These are phyloP conservation scores for Epinotia bilunana DNA, from an alignment of 2,888 invertebrate species.

Conservation along the genomic window DNA sequence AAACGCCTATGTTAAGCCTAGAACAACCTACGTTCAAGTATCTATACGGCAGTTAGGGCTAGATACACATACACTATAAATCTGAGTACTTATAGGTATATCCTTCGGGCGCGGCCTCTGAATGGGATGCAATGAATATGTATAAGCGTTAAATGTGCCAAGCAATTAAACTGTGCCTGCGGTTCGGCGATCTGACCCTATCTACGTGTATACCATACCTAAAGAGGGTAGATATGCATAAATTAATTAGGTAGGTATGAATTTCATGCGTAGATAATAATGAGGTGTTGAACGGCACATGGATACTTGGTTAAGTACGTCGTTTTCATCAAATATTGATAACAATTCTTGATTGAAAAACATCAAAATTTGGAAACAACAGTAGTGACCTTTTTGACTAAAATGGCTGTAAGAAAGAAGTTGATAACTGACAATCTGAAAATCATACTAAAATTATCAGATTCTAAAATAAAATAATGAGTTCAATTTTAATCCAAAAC, in stretches of 20 bases:
- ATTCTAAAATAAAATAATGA: background rate
- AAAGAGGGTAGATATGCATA: constrained; percentile 27
- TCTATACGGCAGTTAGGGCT: background rate
- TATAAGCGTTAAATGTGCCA: constrained; percentile 79
- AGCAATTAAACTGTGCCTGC: constrained; percentile 77
- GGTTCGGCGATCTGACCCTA: constrained; percentile 49
- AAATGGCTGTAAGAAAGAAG: background rate
- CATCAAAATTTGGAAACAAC: no score
- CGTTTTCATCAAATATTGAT: background rate
- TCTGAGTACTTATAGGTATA: constrained; percentile 43
- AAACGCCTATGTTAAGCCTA: constrained; percentile 4
- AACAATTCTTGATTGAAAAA: background rate
- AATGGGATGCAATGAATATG: constrained; percentile 80
- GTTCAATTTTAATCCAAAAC: background rate
- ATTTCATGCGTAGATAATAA: constrained; percentile 9
- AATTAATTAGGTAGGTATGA: constrained; percentile 18
- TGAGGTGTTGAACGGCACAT: background rate
- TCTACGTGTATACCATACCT: constrained; percentile 29
- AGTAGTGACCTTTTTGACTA: background rate
- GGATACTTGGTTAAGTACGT: no score
- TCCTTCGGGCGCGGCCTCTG: constrained; percentile 50
- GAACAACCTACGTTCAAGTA: background rate
- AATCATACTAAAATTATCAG: background rate
- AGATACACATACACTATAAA: constrained; percentile 14
- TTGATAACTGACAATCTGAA: background rate